phyloP scores from a whole-genome alignment of 2,888 invertebrate species.

The Anarsia innoxiella region DNA sequence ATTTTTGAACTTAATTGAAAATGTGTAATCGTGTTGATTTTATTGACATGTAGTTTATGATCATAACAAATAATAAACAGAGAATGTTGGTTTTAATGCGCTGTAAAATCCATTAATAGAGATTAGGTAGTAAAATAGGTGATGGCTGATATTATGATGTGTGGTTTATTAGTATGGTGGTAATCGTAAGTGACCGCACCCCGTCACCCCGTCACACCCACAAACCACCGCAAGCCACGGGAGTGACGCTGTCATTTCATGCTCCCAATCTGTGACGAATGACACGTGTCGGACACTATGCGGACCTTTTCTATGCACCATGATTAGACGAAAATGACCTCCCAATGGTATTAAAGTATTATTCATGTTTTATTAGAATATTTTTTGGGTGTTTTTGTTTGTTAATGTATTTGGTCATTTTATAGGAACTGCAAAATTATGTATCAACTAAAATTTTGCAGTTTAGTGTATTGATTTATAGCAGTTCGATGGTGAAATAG shows the following conservation, averaged over 20 bases:
- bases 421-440: no score
- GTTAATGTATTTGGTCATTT: no score
- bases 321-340: conserved; percentile 6
- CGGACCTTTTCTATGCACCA: conserved; percentile 3
- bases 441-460: no score
- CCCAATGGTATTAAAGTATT: no score
- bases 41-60: no score
- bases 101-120: conserved; percentile 18
- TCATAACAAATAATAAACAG: conserved; percentile 1
- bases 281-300: conserved; percentile 31
- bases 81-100: not conserved
- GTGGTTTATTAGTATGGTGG: conserved; percentile 23
- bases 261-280: conserved; percentile 53
- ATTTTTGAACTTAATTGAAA: no score
- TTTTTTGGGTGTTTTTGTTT: no score
- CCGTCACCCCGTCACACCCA: conserved; percentile 33
- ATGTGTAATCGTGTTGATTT: no score
- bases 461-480: no score
- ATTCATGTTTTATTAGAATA: no score
- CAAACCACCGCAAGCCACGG: conserved; percentile 45
- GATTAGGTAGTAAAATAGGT: conserved; percentile 24
- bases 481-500: no score
- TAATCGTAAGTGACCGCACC: conserved; percentile 54
- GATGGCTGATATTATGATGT: conserved; percentile 25
- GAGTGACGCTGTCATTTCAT: conserved; percentile 52